These are phyloP conservation scores for Stenopsyche tienmushanensis DNA, from an alignment of 1,140 invertebrate genomes.

Conservation along the genomic window DNA sequence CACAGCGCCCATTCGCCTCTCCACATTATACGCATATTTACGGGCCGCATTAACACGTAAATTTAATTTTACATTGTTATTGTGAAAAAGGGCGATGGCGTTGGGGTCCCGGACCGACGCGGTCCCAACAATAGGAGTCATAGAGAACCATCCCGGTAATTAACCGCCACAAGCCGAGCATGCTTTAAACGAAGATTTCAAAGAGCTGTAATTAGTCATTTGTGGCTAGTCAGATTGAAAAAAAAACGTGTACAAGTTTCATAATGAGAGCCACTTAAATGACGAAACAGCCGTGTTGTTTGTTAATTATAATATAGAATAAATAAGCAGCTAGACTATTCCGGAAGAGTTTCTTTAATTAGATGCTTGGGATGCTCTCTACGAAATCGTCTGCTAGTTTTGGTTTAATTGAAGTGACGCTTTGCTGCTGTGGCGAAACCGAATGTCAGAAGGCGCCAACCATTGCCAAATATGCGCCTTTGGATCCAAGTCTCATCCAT, in stretches of 20 bases:
- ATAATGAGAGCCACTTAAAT: background rate
- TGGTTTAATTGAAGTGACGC: conserved; percentile 21
- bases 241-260: background rate
- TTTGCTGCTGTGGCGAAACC: background rate
- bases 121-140: too few species aligned
- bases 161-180: too few species aligned
- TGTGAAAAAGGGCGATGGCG: too few species aligned
- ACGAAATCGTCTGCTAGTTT: background rate
- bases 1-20: too few species aligned
- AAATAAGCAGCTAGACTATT: conserved; percentile 20
- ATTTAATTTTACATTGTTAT: too few species aligned
- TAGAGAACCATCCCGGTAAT: too few species aligned
- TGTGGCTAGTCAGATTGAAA: background rate
- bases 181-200: background rate
- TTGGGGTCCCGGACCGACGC: too few species aligned
- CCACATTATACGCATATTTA: too few species aligned
- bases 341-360: conserved; percentile 29
- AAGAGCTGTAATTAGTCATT: background rate
- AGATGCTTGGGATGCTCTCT: conserved; percentile 20
- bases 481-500: background rate
- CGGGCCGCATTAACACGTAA: too few species aligned
- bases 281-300: conserved; percentile 13
- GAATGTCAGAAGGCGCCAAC: background rate
- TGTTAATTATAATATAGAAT: conserved; percentile 26
- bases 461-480: background rate